Percentiles rank a stretch among this genome's conserved stretches.
Conservation (phyloP, 1,140 invertebrate species). For the Sarcophaga peregrina region DNA sequence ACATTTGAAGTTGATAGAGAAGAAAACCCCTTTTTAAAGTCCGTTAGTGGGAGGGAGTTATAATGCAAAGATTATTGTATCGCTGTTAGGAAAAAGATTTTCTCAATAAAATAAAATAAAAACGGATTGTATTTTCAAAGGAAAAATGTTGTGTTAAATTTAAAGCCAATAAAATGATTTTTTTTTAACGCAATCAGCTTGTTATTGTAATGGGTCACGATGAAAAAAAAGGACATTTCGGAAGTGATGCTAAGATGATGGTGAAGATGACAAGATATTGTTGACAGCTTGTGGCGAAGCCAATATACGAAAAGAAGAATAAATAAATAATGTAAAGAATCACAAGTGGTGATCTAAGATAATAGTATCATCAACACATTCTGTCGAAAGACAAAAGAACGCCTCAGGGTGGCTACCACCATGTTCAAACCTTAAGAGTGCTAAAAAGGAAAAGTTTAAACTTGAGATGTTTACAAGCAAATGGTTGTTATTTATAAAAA, state of each 20-base stretch:
- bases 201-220: constrained; percentile 26
- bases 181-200: constrained; percentile 29
- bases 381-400: neutral
- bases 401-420: neutral
- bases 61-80: constrained; percentile 28
- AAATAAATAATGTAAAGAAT: constrained; percentile 28
- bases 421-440: neutral
- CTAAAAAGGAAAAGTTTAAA: constrained; percentile 23
- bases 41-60: neutral
- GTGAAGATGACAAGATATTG: constrained; percentile 24
- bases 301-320: constrained; percentile 15
- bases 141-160: constrained; percentile 45
- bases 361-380: constrained; percentile 64
- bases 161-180: constrained; percentile 67
- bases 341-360: constrained; percentile 60
- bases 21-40: neutral
- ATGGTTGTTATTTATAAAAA: constrained; percentile 23
- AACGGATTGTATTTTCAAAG: constrained; percentile 27
- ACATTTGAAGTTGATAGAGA: neutral
- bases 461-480: constrained; percentile 37
- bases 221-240: constrained; percentile 33
- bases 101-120: neutral
- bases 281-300: constrained; percentile 53
- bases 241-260: constrained; percentile 16
- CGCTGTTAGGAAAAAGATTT: constrained; percentile 2